Evolutionary conservation across 2,888 invertebrate genomes (phyloP).

Genomic region (Lypha dubia): DNA sequence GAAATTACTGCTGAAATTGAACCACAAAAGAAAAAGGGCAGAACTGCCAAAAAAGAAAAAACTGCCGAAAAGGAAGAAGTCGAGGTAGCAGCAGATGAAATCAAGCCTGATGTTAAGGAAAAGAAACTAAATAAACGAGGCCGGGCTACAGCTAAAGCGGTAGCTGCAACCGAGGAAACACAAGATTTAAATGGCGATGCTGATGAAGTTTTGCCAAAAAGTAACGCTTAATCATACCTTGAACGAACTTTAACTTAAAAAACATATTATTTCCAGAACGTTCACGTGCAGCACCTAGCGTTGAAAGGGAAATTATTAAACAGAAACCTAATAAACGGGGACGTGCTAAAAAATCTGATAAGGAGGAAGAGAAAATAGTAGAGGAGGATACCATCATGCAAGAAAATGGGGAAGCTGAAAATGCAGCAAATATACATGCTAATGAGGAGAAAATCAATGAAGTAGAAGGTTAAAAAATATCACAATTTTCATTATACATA

Average conservation of each 20-base stretch:
- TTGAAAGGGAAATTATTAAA: conserved; percentile 50
- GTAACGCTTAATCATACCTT: conserved; percentile 15
- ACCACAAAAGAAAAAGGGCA: conserved; percentile 49
- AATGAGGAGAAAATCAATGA: conserved; percentile 68
- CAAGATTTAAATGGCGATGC: conserved; percentile 26
- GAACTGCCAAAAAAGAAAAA: conserved; percentile 68
- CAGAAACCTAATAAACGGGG: conserved; percentile 69
- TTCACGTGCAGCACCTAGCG: conserved; percentile 54
- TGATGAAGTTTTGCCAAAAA: conserved; percentile 59
- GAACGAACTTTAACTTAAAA: not conserved
- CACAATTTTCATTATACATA: not conserved
- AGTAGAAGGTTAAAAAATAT: conserved; percentile 26
- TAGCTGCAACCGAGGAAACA: conserved; percentile 9
- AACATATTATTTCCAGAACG: conserved; percentile 45
- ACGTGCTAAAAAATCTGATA: conserved; percentile 58
- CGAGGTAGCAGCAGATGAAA: not conserved
- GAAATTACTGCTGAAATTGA: conserved; percentile 46
- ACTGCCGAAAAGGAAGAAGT: conserved; percentile 21
- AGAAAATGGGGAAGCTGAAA: conserved; percentile 42
- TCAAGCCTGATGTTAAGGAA: conserved; percentile 19
- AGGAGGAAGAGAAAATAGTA: conserved; percentile 30
- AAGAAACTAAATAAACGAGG: conserved; percentile 74
- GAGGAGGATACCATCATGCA: conserved; percentile 11
- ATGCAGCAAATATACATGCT: conserved; percentile 51
- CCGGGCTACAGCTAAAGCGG: conserved; percentile 71